phyloP scores from a whole-genome alignment of 2,888 invertebrate species.

The Brachycybe producta region DNA sequence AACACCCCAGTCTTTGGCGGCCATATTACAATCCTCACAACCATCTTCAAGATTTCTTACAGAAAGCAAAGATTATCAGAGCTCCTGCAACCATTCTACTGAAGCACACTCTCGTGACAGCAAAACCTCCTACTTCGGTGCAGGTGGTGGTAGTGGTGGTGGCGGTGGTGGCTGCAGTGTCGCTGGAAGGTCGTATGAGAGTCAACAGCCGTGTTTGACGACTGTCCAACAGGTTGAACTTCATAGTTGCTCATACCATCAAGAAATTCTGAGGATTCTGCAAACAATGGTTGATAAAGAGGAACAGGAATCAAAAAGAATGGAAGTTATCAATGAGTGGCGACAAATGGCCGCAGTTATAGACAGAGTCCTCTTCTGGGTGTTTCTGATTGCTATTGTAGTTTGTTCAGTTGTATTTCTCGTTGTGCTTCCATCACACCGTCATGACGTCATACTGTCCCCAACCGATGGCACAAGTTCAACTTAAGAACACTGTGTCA shows the following conservation, averaged over 20 bases:
- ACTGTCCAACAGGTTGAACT: too few species aligned
- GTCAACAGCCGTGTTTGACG: too few species aligned
- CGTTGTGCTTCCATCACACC: constrained; percentile 2
- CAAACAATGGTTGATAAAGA: constrained; percentile 1
- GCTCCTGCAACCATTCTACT: not conserved
- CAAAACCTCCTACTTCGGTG: not conserved
- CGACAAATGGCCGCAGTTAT: constrained; percentile 8
- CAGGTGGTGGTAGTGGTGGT: not conserved
- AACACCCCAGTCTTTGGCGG: not conserved
- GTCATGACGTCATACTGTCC: not conserved
- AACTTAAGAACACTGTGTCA: too few species aligned
- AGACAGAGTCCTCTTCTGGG: constrained; percentile 11
- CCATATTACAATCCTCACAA: not conserved
- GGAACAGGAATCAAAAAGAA: not conserved
- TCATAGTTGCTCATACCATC: constrained; percentile 4
- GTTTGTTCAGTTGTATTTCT: constrained; percentile 7
- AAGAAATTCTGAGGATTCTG: constrained; percentile 6
- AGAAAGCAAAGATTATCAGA: not conserved
- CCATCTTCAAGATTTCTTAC: not conserved
- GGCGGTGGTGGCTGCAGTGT: not conserved
- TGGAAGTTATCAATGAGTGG: constrained; percentile 11
- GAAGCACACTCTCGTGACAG: not conserved
- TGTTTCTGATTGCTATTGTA: constrained; percentile 9
- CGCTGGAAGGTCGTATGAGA: not conserved
- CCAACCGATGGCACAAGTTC: too few species aligned